These are phyloP conservation scores for Pseudorasbora parva DNA, from an alignment of 2,113 vertebrate species.

Conservation along the genomic window DNA sequence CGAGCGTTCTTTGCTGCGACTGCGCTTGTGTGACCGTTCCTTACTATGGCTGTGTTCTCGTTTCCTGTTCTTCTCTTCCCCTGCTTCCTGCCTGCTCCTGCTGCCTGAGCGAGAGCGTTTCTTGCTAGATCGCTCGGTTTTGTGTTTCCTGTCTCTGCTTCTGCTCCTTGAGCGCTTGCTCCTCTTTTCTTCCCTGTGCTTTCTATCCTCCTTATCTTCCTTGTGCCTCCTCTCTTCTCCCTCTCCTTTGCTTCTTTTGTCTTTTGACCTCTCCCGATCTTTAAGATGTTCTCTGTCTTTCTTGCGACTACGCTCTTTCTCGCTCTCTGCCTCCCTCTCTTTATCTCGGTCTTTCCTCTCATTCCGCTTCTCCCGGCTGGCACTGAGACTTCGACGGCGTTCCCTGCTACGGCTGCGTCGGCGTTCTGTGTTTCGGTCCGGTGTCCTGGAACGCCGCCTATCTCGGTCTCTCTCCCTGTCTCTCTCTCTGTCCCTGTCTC, in stretches of 20 bases:
- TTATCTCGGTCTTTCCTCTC: slow-evolving; percentile 79
- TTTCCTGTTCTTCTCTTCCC: slow-evolving; percentile 85
- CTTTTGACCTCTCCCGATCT: slow-evolving; percentile 77
- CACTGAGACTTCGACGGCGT: slow-evolving; percentile 74
- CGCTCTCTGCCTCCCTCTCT: slow-evolving; percentile 86
- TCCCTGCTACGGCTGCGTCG: slow-evolving; percentile 82
- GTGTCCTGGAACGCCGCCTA: slow-evolving; percentile 78
- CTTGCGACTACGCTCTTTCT: slow-evolving; percentile 85
- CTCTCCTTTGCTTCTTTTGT: slow-evolving; percentile 87
- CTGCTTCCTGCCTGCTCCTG: slow-evolving; percentile 53
- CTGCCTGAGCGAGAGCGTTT: slow-evolving; percentile 81
- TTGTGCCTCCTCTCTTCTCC: slow-evolving; percentile 82
- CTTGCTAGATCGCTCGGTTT: slow-evolving; percentile 79
- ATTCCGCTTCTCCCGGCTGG: slow-evolving; percentile 65
- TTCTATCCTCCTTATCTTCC: slow-evolving; percentile 84
- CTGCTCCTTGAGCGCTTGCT: slow-evolving; percentile 83
- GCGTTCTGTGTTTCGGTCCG: slow-evolving; percentile 78
- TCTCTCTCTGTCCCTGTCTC: slow-evolving; percentile 75
- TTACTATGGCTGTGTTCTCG: slow-evolving; percentile 83
- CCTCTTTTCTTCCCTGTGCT: slow-evolving; percentile 86
- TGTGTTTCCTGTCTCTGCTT: slow-evolving; percentile 82
- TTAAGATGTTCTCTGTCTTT: slow-evolving; percentile 93
- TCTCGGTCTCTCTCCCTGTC: slow-evolving; percentile 50
- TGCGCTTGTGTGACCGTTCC: slow-evolving; percentile 84
- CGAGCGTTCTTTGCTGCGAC: slow-evolving; percentile 86